A percentile compares a stretch with the other conserved stretches of the same genome.
phyloP scores from a whole-genome alignment of 2,797 vertebrate species.

The Halcyon leucocephala region DNA sequence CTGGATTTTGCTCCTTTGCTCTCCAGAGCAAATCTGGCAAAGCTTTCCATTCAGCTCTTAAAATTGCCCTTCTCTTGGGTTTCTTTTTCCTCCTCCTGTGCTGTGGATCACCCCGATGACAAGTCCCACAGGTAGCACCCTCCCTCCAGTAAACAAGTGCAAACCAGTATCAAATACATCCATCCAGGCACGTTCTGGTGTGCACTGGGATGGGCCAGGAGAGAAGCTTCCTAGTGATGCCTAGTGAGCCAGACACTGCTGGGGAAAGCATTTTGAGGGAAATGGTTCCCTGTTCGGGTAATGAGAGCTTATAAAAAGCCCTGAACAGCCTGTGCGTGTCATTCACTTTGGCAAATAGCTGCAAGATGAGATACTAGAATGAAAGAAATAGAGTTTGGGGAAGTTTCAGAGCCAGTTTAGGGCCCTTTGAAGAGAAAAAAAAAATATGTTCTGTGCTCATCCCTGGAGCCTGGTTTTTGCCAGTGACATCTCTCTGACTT shows the following conservation, averaged over 20 bases:
- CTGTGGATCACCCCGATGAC: slow-evolving; percentile 2
- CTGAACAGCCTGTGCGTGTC: slow-evolving; percentile 54
- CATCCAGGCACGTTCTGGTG: neutral
- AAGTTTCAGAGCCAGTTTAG: slow-evolving; percentile 23
- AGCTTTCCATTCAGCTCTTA: neutral
- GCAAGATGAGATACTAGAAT: slow-evolving; percentile 51
- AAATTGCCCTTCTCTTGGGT: neutral
- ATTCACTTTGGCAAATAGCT: slow-evolving; percentile 66
- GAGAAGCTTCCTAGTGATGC: slow-evolving; percentile 15
- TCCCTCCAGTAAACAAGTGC: neutral
- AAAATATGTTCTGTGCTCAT: slow-evolving; percentile 24
- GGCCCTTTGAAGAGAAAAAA: slow-evolving; percentile 50
- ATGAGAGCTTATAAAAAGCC: slow-evolving; percentile 66
- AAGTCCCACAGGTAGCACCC: slow-evolving; percentile 32
- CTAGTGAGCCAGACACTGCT: slow-evolving; percentile 10
- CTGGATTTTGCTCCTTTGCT: neutral
- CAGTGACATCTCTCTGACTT: slow-evolving; percentile 48
- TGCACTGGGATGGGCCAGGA: neutral
- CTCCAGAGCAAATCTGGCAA: neutral
- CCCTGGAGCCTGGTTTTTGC: slow-evolving; percentile 56
- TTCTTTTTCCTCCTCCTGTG: neutral
- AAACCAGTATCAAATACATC: neutral
- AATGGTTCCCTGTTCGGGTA: slow-evolving; percentile 62
- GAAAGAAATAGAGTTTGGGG: slow-evolving; percentile 59
- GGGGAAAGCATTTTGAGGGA: slow-evolving; percentile 53